Percentiles rank a stretch among this genome's conserved stretches.
Conservation (phyloP, 2,888 invertebrate genomes). For the Miltochrista miniata region DNA sequence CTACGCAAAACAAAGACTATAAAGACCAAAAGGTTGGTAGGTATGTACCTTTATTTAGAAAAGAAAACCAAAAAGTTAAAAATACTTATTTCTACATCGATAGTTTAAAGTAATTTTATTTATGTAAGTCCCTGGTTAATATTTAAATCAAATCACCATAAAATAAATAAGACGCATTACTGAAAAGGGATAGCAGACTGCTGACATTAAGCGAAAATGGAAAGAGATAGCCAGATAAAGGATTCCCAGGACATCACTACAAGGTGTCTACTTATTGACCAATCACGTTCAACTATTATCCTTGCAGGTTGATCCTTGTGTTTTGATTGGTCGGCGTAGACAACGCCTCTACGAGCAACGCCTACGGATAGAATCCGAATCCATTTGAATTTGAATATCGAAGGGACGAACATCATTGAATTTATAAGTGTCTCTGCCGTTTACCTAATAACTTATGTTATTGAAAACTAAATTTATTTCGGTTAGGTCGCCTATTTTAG, state of each 20-base stretch:
- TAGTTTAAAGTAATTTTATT: no score
- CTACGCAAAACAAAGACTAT: no score
- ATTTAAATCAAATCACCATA: no score
- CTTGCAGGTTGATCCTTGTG: slow-evolving; percentile 72
- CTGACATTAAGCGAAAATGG: slow-evolving; percentile 2
- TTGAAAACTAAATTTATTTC: no score
- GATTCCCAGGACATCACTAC: slow-evolving; percentile 65
- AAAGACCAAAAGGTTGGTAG: no score
- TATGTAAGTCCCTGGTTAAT: no score
- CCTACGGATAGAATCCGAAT: slow-evolving; percentile 68
- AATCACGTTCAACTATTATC: slow-evolving; percentile 64
- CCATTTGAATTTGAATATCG: slow-evolving; percentile 74
- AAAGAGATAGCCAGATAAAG: slow-evolving; percentile 45
- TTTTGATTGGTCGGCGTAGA: slow-evolving; percentile 70
- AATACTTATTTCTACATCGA: no score
- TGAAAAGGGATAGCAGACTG: background rate
- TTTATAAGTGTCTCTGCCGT: slow-evolving; percentile 10
- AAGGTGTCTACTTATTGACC: slow-evolving; percentile 53
- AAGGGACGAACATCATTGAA: slow-evolving; percentile 52
- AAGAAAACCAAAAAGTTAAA: no score
- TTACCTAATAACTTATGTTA: no score
- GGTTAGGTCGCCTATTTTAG: no score
- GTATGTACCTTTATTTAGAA: no score
- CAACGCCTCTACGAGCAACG: slow-evolving; percentile 66
- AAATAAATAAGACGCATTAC: no score